Base-by-base conservation (phyloP, 2,113 vertebrate genomes). In the Natator depressus region DNA sequence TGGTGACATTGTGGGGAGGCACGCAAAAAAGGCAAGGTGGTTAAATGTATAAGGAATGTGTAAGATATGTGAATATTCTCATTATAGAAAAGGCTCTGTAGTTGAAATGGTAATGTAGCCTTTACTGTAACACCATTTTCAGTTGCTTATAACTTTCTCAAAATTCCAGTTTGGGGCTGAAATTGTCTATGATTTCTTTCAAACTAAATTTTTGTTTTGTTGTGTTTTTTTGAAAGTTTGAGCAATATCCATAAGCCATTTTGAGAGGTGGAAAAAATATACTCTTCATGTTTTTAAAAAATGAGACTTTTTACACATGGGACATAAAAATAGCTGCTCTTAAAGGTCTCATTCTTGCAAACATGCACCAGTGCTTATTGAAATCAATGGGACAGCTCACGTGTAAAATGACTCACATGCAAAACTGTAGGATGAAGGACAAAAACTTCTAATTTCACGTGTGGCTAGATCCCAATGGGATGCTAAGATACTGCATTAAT, bases 401-500 rank as follows among this genome's bases (percentile, higher is more conserved):
- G 51, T 88, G 11, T 85, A 85, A 59, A 88, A 89, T 82, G 6
- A 85, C n/a, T 53, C 24, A 11, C 46, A 14, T 16, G n/a, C 24
- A 16, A 11, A 35, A 16, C 59, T 80, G 3, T 10, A 51, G 13
- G 13, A 84, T 86, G 0, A 0, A 27, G 85, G 57, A 42, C 53
- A 53, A 87, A 86, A 87, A 42, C n/a, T 96, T 81, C 13, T 62
- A 31, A 62, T 89, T 93, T 79, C n/a, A 19, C 0, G 0, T 57
- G 4, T 46, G 85, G 25, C 8, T 87, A 0, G 0, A 13, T 89
- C 89, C 80, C 27, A 38, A 57, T 81, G 84, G 76, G 51, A 20
- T 29, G 38, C 46, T 55, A 0, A 0, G 86, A 55, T 10, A 11
- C 54, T 27, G 29, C 42, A 65, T 35, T 55, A 35, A 4, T 0